A percentile compares a stretch with the other conserved stretches of the same genome.
Evolutionary conservation across 2,797 vertebrate species (phyloP).

Genomic region (Alcedo atthis): DNA sequence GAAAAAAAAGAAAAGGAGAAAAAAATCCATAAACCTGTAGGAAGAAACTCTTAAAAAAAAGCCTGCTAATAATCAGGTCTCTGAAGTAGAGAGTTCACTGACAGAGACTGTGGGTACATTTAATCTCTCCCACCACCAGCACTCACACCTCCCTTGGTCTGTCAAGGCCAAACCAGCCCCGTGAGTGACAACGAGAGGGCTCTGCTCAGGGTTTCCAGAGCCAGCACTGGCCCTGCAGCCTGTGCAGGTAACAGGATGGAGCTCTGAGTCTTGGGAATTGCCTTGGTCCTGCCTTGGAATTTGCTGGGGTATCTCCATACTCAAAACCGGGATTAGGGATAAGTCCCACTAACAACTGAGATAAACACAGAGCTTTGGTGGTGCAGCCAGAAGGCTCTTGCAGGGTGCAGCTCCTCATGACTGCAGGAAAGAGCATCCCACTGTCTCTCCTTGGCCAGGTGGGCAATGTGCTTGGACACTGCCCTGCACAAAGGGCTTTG

Average conservation of each 20-base stretch:
- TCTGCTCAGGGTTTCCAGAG: background rate
- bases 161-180: background rate
- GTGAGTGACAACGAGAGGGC: background rate
- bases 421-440: background rate
- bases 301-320: background rate
- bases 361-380: background rate
- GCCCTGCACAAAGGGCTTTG: background rate
- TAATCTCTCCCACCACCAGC: background rate
- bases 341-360: background rate
- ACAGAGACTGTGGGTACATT: background rate
- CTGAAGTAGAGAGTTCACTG: background rate
- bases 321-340: background rate
- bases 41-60: background rate
- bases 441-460: background rate
- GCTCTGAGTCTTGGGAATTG: background rate
- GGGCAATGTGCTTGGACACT: background rate
- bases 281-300: background rate
- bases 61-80: background rate
- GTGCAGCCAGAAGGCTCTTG: background rate
- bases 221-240: background rate
- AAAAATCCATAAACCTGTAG: background rate
- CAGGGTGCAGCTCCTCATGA: background rate
- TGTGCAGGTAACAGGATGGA: background rate
- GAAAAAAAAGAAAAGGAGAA: background rate
- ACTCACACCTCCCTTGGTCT: rapidly evolving